Percentiles rank a stretch among this genome's conserved stretches.
Conservation (phyloP, 2,797 vertebrate genomes). For the Danio albolineatus region DNA sequence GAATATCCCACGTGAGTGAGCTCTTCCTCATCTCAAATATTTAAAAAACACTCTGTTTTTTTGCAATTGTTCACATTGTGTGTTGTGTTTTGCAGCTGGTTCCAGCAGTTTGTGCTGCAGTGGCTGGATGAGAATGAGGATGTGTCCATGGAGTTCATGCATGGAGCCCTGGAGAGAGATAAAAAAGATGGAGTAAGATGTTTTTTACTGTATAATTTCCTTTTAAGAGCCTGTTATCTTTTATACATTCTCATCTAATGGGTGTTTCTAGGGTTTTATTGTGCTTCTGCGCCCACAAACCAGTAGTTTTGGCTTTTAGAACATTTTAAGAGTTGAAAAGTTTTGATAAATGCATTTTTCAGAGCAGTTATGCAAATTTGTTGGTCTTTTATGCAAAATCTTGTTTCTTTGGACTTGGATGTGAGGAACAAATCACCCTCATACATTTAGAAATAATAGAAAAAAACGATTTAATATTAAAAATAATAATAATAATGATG, state of each 20-base stretch:
- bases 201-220: background rate
- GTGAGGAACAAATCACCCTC: background rate
- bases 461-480: too few relatives aligned
- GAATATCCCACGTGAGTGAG: slow-evolving; percentile 93
- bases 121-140: slow-evolving; percentile 98
- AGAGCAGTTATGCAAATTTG: background rate
- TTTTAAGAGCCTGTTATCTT: slow-evolving; percentile 12
- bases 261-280: background rate
- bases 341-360: background rate
- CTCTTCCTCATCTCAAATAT: background rate
- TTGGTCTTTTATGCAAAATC: background rate
- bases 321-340: background rate
- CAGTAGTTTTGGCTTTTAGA: background rate
- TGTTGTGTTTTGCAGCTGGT: slow-evolving; percentile 84
- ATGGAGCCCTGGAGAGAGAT: slow-evolving; percentile 95
- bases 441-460: too few relatives aligned
- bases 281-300: background rate
- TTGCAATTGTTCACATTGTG: background rate
- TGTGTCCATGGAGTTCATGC: slow-evolving; percentile 96
- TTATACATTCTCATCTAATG: background rate
- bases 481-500: too few relatives aligned
- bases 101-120: slow-evolving; percentile 94
- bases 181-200: slow-evolving; percentile 95
- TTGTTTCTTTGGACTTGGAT: background rate
- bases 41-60: background rate